A percentile compares a stretch with the other conserved stretches of the same genome.
Conservation (phyloP, 2,113 vertebrate species). For the Otus sunia region DNA sequence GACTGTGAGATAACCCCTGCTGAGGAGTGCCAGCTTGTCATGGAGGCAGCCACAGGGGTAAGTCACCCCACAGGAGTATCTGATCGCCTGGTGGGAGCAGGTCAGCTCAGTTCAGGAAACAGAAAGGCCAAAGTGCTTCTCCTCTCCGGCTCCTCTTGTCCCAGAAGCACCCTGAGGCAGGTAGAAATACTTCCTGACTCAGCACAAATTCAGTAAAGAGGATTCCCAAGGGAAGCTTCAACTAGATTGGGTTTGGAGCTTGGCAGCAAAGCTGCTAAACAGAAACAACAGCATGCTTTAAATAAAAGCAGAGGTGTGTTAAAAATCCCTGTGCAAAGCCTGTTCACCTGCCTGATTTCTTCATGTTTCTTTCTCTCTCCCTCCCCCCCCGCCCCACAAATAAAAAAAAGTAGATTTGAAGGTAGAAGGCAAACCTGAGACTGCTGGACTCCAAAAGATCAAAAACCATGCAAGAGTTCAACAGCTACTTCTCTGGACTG, state of each 20-base stretch:
- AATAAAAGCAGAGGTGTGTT: slow-evolving; percentile 14
- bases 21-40: neutral
- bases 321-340: neutral
- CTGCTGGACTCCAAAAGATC: neutral
- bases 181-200: neutral
- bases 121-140: neutral
- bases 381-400: neutral
- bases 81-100: neutral
- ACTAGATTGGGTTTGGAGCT: neutral
- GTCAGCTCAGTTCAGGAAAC: neutral
- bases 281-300: slow-evolving; percentile 10
- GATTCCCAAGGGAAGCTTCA: neutral
- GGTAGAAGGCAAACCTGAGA: neutral
- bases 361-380: neutral
- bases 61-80: neutral
- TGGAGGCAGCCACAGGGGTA: neutral
- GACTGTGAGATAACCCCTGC: neutral
- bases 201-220: slow-evolving; percentile 9
- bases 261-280: neutral
- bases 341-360: neutral
- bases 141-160: neutral
- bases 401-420: neutral
- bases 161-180: neutral
- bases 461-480: neutral
- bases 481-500: neutral